Evolutionary conservation across 2,797 vertebrate genomes (phyloP), one percentile per base, ranked within the genome.

Genomic region (Pangasius djambal): DNA sequence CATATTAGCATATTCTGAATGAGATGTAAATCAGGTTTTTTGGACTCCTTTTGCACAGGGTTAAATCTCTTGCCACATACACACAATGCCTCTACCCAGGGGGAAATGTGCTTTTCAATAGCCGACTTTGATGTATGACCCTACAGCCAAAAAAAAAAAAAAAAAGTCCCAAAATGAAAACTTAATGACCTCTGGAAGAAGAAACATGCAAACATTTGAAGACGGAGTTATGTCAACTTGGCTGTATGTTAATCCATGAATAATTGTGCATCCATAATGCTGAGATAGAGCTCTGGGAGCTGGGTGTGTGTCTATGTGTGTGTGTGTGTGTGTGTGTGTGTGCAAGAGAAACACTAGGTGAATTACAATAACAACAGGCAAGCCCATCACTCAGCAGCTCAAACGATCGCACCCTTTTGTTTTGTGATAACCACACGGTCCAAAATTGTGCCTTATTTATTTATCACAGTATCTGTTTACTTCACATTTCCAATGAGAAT

Each of bases 1-100:
- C 78, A 22, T 91, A 97, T 96, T 96, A 95, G 94, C 96, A 96
- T 96, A 96, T 95, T 95, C 93, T 94, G 94, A 96, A 96, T 95
- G 93, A 94, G 94, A 96, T 96, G 95, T 94, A 96, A 96, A 96
- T 96, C 94, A 92, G 91, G 93, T 90, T 82, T 92, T 94, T 95
- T 94, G 91, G 95, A 95, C 93, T 94, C 57, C 1, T 92, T 94
- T 95, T 94, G 90, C 89, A 90, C 91, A 88, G 95, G 94, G 95
- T 95, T 96, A 94, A 96, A 95, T 89, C 91, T 55, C 91, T 91
- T 85, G 92, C 89, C 81, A 93, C 86, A 91, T 88, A 86, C 88
- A 93, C 93, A 91, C 93, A 92, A 91, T 92, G 87, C 86, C 89
- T 79, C 92, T 88, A 91, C 93, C 93, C 93, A 92, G 87, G 91